phyloP scores from a whole-genome alignment of 2,797 vertebrate species.

The Takifugu rubripes region DNA sequence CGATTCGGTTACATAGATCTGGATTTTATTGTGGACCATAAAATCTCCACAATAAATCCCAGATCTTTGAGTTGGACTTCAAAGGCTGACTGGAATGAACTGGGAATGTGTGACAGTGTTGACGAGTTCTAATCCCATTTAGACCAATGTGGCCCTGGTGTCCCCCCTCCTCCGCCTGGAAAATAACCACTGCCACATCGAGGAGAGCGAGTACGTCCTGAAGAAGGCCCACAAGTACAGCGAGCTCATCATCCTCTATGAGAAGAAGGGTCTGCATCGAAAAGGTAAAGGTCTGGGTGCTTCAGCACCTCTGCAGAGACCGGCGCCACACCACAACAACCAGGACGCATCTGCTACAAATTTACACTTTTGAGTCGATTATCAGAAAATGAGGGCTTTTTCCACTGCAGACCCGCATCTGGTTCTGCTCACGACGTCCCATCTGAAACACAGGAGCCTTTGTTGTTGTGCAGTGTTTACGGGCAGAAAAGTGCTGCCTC shows the following conservation, averaged over 20 bases:
- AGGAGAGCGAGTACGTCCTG: conserved; percentile 96
- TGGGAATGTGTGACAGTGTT: not conserved
- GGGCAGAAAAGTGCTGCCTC: not conserved
- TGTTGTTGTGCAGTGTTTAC: conserved; percentile 14
- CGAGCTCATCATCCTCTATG: conserved; percentile 97
- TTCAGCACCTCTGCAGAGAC: not conserved
- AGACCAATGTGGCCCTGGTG: conserved; percentile 97
- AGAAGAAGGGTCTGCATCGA: conserved; percentile 96
- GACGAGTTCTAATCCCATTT: conserved; percentile 1
- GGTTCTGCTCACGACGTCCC: not conserved
- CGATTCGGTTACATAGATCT: not conserved
- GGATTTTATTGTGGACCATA: not conserved
- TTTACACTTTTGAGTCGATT: conserved; percentile 3
- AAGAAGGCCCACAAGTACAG: conserved; percentile 99
- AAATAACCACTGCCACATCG: conserved; percentile 98
- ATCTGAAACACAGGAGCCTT: conserved; percentile 1
- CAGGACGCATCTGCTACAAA: conserved; percentile 22
- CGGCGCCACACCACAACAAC: conserved; percentile 5
- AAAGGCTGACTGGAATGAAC: not conserved
- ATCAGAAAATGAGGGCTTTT: conserved; percentile 6
- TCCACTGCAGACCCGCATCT: conserved; percentile 8
- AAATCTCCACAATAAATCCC: too few relatives aligned
- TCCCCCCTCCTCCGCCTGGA: conserved; percentile 93
- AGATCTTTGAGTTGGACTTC: not conserved
- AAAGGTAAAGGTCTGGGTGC: conserved; percentile 79